phyloP scores from a whole-genome alignment of 1,140 invertebrate species.

The Antheraea mylitta region DNA sequence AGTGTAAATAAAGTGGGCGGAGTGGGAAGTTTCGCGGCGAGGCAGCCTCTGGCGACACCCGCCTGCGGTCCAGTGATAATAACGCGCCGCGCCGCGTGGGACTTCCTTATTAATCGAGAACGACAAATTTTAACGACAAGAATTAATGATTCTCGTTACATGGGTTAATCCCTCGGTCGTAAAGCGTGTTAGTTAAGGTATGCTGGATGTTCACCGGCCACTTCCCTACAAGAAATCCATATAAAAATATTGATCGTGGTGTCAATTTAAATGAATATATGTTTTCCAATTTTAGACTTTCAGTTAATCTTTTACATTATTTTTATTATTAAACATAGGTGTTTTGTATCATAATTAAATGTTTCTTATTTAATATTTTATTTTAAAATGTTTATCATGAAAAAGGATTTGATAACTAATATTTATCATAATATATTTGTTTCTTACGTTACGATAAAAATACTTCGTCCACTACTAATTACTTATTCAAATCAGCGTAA shows the following conservation, averaged over 20 bases:
- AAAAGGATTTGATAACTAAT: too few relatives aligned
- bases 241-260: slow-evolving; percentile 8
- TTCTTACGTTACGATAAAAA: too few relatives aligned
- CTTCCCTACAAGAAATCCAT: not conserved
- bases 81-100: slow-evolving; percentile 56
- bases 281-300: not conserved
- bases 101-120: slow-evolving; percentile 80
- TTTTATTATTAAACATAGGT: too few relatives aligned
- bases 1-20: slow-evolving; percentile 79
- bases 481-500: too few relatives aligned
- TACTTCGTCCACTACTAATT: too few relatives aligned
- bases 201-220: slow-evolving; percentile 31
- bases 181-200: slow-evolving; percentile 73
- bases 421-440: too few relatives aligned
- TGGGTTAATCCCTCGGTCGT: slow-evolving; percentile 79
- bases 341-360: too few relatives aligned
- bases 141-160: slow-evolving; percentile 81
- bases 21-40: slow-evolving; percentile 70
- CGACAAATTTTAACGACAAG: slow-evolving; percentile 81
- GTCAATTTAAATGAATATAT: not conserved
- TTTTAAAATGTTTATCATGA: too few relatives aligned
- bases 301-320: too few relatives aligned
- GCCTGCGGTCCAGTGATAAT: slow-evolving; percentile 72
- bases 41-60: slow-evolving; percentile 48
- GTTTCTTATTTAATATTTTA: too few relatives aligned